phyloP scores from a whole-genome alignment of 2,113 vertebrate species.

The Polypterus bichir region DNA sequence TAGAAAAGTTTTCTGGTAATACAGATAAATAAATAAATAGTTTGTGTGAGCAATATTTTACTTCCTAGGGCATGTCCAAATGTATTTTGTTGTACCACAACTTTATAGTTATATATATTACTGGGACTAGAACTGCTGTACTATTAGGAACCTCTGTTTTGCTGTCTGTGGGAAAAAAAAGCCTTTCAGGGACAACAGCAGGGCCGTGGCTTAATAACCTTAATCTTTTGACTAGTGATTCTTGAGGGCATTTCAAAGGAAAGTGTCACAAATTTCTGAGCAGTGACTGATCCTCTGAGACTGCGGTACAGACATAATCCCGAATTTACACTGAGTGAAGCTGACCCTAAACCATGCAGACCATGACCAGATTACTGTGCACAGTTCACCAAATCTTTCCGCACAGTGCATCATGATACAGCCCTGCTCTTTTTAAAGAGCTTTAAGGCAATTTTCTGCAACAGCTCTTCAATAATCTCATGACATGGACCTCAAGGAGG shows the following conservation, averaged over 20 bases:
- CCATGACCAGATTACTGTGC: constrained; percentile 32
- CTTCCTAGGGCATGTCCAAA: no score
- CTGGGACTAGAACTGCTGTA: no score
- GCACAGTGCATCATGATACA: constrained; percentile 23
- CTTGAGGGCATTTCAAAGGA: constrained; percentile 20
- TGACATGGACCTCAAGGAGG: constrained; percentile 22
- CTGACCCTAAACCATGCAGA: constrained; percentile 31
- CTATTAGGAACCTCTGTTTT: no score
- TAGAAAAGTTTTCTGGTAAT: no score
- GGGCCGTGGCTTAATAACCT: constrained; percentile 16
- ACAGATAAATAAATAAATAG: no score
- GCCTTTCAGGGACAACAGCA: constrained; percentile 7
- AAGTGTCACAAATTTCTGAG: constrained; percentile 29
- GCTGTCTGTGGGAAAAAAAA: no score
- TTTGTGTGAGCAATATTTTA: no score
- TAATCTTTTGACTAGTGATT: constrained; percentile 14
- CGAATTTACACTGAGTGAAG: constrained; percentile 38
- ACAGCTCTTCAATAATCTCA: constrained; percentile 31
- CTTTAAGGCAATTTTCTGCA: constrained; percentile 29
- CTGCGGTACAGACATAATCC: constrained; percentile 37
- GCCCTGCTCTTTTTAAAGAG: constrained; percentile 22
- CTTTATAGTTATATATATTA: no score
- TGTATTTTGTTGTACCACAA: no score
- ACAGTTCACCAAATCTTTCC: constrained; percentile 22
- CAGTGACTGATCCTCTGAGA: constrained; percentile 30